A percentile compares a stretch with the other conserved stretches of the same genome.
phyloP scores from a whole-genome alignment of 1,140 invertebrate genomes.

The Piezodorus guildinii region DNA sequence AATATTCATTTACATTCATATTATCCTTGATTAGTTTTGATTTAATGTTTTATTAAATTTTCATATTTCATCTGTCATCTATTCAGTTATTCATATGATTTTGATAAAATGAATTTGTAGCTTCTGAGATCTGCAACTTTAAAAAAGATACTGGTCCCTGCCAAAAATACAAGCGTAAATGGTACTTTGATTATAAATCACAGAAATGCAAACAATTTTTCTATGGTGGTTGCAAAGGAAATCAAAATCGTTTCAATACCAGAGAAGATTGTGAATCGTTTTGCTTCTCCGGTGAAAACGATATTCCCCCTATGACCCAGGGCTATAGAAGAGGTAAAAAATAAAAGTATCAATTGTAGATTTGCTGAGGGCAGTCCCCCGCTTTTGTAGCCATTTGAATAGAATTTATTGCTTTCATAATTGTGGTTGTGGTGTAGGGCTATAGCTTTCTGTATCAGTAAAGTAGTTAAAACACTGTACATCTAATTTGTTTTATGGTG shows the following conservation, averaged over 20 bases:
- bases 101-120: constrained; percentile 25
- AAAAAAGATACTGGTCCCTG: constrained; percentile 44
- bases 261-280: constrained; percentile 37
- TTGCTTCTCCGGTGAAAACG: neutral
- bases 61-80: too few relatives aligned
- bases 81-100: too few relatives aligned
- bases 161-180: constrained; percentile 40
- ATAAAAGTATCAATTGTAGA: neutral
- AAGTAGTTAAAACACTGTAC: neutral
- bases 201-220: constrained; percentile 44
- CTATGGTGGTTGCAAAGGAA: constrained; percentile 53
- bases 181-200: constrained; percentile 45
- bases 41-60: too few relatives aligned
- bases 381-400: too few relatives aligned
- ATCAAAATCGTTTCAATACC: constrained; percentile 52
- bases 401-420: neutral
- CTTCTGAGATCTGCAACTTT: constrained; percentile 42
- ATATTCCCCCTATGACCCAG: neutral
- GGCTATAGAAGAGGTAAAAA: neutral
- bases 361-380: too few relatives aligned
- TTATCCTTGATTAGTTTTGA: too few relatives aligned
- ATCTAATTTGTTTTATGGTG: too few relatives aligned
- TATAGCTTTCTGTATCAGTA: neutral
- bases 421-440: constrained; percentile 8
- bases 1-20: too few relatives aligned